A percentile compares a stretch with the other conserved stretches of the same genome.
Evolutionary conservation across 2,888 invertebrate genomes (phyloP).

Genomic region (Kryphioiulus occultus): DNA sequence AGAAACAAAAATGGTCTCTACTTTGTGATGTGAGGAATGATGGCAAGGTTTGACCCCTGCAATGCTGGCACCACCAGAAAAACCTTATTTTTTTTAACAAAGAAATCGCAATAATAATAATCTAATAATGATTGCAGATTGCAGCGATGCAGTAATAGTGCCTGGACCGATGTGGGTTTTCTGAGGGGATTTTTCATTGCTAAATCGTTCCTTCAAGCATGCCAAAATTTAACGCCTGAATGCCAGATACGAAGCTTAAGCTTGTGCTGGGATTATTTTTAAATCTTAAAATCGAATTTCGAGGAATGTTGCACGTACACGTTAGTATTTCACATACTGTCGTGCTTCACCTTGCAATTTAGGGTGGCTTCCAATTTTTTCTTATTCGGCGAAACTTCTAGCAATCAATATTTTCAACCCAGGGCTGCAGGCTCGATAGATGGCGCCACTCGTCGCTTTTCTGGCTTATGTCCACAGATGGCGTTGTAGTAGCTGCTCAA

Average conservation of each 20-base stretch:
- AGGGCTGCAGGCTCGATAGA: no score
- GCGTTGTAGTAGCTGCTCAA: not conserved
- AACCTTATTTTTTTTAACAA: not conserved
- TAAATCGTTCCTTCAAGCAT: not conserved
- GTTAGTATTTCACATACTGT: not conserved
- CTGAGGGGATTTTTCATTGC: not conserved
- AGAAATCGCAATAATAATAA: not conserved
- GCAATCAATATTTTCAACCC: not conserved
- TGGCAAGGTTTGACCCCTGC: not conserved
- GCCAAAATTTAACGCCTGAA: not conserved
- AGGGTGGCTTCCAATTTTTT: not conserved
- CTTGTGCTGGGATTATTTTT: not conserved
- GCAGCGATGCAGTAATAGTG: not conserved
- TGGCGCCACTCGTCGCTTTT: not conserved
- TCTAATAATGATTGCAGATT: no score
- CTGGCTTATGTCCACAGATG: not conserved
- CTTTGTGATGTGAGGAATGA: not conserved
- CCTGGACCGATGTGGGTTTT: not conserved
- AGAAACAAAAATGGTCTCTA: not conserved
- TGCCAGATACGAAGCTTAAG: not conserved
- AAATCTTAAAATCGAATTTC: not conserved
- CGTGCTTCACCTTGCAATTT: not conserved
- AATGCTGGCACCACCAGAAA: not conserved
- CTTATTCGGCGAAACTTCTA: not conserved
- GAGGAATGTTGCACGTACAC: not conserved